These are phyloP conservation scores for Oreochromis niloticus DNA, from an alignment of 2,113 vertebrate genomes.

Conservation along the genomic window DNA sequence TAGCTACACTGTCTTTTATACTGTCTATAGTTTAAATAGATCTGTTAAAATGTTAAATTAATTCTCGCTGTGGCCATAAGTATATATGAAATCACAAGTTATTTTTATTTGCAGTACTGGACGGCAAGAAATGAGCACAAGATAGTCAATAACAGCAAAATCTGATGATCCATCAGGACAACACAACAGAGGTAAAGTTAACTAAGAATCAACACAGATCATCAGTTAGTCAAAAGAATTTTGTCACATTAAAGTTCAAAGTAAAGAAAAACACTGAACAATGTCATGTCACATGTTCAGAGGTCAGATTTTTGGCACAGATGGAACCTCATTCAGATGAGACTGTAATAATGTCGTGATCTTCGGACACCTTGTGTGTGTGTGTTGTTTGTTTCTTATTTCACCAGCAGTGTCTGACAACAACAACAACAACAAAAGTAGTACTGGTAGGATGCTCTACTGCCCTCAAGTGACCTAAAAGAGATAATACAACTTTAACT, in stretches of 20 bases:
- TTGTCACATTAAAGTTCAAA: accelerated
- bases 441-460: not conserved
- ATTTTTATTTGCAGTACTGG: not conserved
- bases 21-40: not conserved
- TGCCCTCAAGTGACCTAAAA: not conserved
- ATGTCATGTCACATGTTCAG: not conserved
- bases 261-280: not conserved
- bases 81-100: not conserved
- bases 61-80: not conserved
- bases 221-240: accelerated
- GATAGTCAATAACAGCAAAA: accelerated
- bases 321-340: not conserved
- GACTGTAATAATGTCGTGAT: not conserved
- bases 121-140: not conserved
- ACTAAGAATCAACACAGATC: not conserved
- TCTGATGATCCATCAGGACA: not conserved
- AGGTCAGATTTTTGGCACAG: not conserved
- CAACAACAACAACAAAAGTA: not conserved
- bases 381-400: not conserved
- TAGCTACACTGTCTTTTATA: not conserved
- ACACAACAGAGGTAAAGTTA: not conserved
- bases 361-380: not conserved
- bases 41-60: not conserved
- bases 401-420: not conserved
- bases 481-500: not conserved